Conservation (phyloP, 2,888 invertebrate species). For the Xanthorhoe designata region DNA sequence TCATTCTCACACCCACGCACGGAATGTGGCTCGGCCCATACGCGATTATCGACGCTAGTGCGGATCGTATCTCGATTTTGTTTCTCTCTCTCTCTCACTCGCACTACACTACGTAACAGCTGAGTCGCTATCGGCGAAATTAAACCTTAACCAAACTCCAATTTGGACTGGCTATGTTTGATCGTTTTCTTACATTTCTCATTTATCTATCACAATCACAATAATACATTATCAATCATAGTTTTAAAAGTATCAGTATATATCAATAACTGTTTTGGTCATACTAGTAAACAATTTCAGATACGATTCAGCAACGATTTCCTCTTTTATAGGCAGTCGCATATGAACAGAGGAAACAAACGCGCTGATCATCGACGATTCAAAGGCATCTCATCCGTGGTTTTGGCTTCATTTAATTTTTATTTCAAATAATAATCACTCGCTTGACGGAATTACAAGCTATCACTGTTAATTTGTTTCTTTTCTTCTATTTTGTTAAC, state of each 20-base stretch:
- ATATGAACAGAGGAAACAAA: slow-evolving; percentile 12
- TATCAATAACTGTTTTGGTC: neutral
- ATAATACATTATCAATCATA: neutral
- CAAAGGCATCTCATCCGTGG: slow-evolving; percentile 77
- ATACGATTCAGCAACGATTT: slow-evolving; percentile 36
- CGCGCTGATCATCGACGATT: slow-evolving; percentile 54
- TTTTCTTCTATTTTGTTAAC: slow-evolving; percentile 77
- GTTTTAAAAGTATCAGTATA: neutral
- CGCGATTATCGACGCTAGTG: slow-evolving; percentile 40
- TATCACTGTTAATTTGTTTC: slow-evolving; percentile 77
- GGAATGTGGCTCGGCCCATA: slow-evolving; percentile 26
- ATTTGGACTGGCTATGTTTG: neutral
- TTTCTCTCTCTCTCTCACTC: slow-evolving; percentile 13
- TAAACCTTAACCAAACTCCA: neutral
- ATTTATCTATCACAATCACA: neutral
- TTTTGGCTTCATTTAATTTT: slow-evolving; percentile 83
- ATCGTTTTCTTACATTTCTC: neutral
- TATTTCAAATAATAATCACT: slow-evolving; percentile 73
- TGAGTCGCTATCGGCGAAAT: neutral
- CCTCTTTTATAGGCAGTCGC: slow-evolving; percentile 15
- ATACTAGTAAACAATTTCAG: slow-evolving; percentile 29
- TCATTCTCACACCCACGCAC: slow-evolving; percentile 34
- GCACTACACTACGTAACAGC: neutral
- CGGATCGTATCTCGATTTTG: slow-evolving; percentile 31
- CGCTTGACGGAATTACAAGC: slow-evolving; percentile 80